Base-by-base conservation (phyloP, 2,888 invertebrate species). In the Dyspetes luteomarginatus region DNA sequence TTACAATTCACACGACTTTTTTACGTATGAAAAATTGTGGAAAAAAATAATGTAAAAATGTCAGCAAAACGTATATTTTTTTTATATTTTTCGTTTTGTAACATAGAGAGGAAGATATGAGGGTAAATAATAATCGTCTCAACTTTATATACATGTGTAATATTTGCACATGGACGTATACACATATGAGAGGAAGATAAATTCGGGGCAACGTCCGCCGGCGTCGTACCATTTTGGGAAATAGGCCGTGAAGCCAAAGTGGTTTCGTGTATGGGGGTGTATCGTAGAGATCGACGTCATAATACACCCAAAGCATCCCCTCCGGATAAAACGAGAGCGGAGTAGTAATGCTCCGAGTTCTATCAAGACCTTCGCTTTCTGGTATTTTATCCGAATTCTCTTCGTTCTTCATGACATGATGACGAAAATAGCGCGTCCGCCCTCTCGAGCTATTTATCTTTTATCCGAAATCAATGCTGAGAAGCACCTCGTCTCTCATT, bases 231-330 rank as follows among this genome's bases (percentile, higher is more conserved):
- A 86, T 89, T 83, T 85, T 85, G 78, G 36, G 58, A 89, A 89
- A 89, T 88, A 89, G 89, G 85, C 89, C 87, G 87, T 87, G 85
- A 85, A 86, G 85, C 83, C 84, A 77, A 85, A 88, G 88, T 88
- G 88, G 85, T 86, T 48, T 87, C 85, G 69, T 88, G 89, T 36
- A 12, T 86, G 86, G 87, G 15, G 22, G 22, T 19, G 85, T 84
- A 83, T 82, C 87, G 80, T 83, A 87, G 88, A 88, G 88, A 26
- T 5, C 30, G 9, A 82, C 83, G 43, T 62, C 45, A 2, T 50
- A 26, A 26, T 65, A 69, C 55, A 68, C 73, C 56, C 60, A 58
- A 28, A 60, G 65, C 55, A 72, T 74, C 64, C 69, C 65, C 71
- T 67, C 45, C 52, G 36, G 55, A 78, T 55, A 55, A 43, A 52